Percentiles rank a stretch among this genome's conserved stretches.
These are phyloP conservation scores for Empidonax traillii DNA, from an alignment of 2,113 vertebrate genomes.

Conservation along the genomic window DNA sequence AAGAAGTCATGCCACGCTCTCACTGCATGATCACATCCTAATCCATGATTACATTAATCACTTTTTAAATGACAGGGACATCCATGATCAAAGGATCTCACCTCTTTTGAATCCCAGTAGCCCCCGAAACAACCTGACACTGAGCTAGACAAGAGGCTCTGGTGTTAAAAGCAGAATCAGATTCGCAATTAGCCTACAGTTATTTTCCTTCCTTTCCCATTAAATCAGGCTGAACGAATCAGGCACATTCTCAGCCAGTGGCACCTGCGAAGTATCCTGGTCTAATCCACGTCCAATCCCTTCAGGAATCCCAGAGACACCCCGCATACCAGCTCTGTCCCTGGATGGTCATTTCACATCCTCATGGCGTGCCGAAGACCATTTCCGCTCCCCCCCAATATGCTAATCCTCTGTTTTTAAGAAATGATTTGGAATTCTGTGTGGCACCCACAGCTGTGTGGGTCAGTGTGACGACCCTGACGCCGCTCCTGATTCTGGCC, in stretches of 20 bases:
- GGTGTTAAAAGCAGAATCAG: neutral
- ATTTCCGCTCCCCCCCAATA: neutral
- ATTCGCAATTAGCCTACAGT: neutral
- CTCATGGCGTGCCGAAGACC: neutral
- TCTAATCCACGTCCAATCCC: neutral
- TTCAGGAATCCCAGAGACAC: neutral
- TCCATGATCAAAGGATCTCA: neutral
- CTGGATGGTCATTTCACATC: neutral
- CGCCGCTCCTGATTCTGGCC: neutral
- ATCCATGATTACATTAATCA: neutral
- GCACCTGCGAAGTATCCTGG: neutral
- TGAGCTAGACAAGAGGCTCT: neutral
- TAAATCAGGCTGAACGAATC: neutral
- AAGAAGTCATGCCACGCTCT: neutral
- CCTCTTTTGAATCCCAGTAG: neutral
- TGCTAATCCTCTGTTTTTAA: neutral
- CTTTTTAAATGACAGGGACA: neutral
- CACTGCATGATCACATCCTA: neutral
- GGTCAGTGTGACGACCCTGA: neutral
- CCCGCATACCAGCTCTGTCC: neutral
- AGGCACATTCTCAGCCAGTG: neutral
- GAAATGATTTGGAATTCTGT: rapidly evolving
- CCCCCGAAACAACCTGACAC: neutral
- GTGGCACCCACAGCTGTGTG: neutral
- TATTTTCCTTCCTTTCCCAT: neutral